Evolutionary conservation across 2,797 vertebrate genomes (phyloP), one percentile per base, ranked within the genome.

Genomic region (Coendou prehensilis): DNA sequence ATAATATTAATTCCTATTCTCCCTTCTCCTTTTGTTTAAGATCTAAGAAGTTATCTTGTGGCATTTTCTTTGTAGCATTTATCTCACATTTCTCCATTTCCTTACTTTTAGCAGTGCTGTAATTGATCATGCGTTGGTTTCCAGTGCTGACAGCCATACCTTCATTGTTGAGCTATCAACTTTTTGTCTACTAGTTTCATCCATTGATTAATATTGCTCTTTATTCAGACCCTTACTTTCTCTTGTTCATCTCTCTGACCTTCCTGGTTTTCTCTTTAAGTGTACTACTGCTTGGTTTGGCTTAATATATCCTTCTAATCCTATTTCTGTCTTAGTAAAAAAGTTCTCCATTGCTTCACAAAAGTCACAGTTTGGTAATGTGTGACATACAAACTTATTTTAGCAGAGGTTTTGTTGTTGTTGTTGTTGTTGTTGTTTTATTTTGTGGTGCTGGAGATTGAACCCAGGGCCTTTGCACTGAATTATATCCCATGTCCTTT

Each of bases 301-400:
- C 50, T 76, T 75, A 69, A 56, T 78, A 37, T 61, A n/a, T 45
- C 15, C 71, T 64, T 81, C 59, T 86, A 52, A 76, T 67, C 67
- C 8, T 93, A 45, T 63, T 83, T 82, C 59, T 63, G 61, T 69
- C 67, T 91, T 88, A 26, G 63, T 76, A 80, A 80, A 45, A 89
- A 45, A n/a, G 28, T n/a, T 82, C 18, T 67, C 20, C 45, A 30
- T 88, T 57, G 63, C 67, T 59, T 89, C 10, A 28, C 52, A 69
- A 76, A 96, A 28, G 45, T 71, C 67, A 54, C 11, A 45, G 47
- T 54, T 76, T n/a, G 73, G 9, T 63, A 61, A 50, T 37, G 52
- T 76, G 28, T 89, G 73, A 30, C 26, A 11, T 84, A 1, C 6
- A 54, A 54, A 76, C 37, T 54, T 63, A 67, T 57, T n/a, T 73